Evolutionary conservation across 2,888 invertebrate species (phyloP).

Genomic region (Thera obeliscata): DNA sequence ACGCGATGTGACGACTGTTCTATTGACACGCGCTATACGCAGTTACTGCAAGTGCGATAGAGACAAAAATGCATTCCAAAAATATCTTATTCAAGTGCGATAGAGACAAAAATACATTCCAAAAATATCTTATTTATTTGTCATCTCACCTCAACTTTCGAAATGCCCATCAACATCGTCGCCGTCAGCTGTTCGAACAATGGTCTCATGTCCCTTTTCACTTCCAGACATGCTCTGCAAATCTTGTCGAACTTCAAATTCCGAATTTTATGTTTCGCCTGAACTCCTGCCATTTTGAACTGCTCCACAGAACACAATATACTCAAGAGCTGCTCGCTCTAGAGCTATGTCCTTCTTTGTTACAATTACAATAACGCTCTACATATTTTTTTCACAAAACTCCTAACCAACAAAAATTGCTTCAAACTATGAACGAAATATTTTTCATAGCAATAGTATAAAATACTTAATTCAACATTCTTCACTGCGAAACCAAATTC

Average conservation of each 20-base stretch:
- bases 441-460: neutral
- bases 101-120: conserved; percentile 72
- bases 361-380: conserved; percentile 46
- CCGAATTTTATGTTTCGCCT: conserved; percentile 55
- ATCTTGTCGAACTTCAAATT: conserved; percentile 84
- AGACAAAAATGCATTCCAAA: conserved; percentile 74
- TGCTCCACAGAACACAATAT: conserved; percentile 38
- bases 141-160: conserved; percentile 84
- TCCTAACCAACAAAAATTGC: neutral
- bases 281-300: conserved; percentile 76
- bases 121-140: conserved; percentile 69
- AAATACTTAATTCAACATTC: conserved; percentile 38
- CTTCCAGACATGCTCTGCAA: conserved; percentile 86
- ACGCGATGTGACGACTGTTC: conserved; percentile 68
- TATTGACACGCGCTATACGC: conserved; percentile 54
- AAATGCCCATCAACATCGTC: conserved; percentile 87
- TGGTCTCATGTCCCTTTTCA: conserved; percentile 87
- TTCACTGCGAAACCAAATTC: conserved; percentile 59
- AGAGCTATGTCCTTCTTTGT: conserved; percentile 61
- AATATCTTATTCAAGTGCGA: conserved; percentile 69
- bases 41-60: conserved; percentile 60
- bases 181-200: conserved; percentile 86
- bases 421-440: neutral
- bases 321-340: too few species aligned
- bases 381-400: conserved; percentile 25